Evolutionary conservation across 2,113 vertebrate species (phyloP).

Genomic region (Seriola dumerili): DNA sequence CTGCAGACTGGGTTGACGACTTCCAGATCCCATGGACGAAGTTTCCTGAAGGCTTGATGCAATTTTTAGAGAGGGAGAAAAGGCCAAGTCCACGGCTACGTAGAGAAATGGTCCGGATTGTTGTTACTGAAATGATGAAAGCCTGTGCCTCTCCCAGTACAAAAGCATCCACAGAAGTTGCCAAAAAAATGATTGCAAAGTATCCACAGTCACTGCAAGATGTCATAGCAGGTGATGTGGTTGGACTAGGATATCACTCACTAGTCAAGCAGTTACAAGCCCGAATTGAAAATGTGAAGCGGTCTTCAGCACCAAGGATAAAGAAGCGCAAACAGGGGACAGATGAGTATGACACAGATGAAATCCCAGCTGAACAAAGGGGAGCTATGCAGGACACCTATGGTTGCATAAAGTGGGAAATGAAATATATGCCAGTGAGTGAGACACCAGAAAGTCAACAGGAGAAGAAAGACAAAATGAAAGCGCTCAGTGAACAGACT

Average conservation of each 20-base stretch:
- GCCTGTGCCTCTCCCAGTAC: constrained; percentile 37
- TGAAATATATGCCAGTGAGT: constrained; percentile 38
- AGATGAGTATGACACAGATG: constrained; percentile 49
- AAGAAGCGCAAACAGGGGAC: not conserved
- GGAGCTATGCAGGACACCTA: constrained; percentile 55
- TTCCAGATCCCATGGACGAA: not conserved
- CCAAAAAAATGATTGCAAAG: constrained; percentile 28
- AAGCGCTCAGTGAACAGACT: constrained; percentile 15
- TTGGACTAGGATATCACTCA: constrained; percentile 62
- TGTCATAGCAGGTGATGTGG: constrained; percentile 60
- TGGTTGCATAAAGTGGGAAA: constrained; percentile 49
- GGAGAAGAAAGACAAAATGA: constrained; percentile 53
- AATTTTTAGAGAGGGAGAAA: constrained; percentile 14
- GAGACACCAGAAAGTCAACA: constrained; percentile 54
- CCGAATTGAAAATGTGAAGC: constrained; percentile 47
- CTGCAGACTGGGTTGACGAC: not conserved
- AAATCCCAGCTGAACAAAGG: constrained; percentile 48
- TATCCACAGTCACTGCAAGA: constrained; percentile 58
- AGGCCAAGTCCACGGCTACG: too few relatives aligned
- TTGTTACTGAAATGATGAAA: too few relatives aligned
- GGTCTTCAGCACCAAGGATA: constrained; percentile 37
- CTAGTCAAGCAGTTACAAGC: constrained; percentile 55
- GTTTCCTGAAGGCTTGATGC: constrained; percentile 5
- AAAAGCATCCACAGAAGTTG: constrained; percentile 30
- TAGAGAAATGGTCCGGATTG: too few relatives aligned